A percentile compares a stretch with the other conserved stretches of the same genome.
These are phyloP conservation scores for Corythoichthys haematopterus DNA, from an alignment of 2,113 vertebrate genomes.

Conservation along the genomic window DNA sequence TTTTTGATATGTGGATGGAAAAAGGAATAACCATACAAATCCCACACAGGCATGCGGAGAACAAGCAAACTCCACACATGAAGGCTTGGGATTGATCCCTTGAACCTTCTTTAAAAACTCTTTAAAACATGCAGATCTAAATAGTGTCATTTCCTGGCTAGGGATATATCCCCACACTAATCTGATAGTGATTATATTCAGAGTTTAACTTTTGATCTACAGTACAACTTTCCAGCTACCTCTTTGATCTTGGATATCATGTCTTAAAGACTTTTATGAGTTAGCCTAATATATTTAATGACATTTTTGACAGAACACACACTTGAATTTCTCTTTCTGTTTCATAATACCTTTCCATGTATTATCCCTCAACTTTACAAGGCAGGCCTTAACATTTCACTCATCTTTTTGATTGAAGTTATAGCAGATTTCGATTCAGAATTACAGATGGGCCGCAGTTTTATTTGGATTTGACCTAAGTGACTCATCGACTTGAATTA, in stretches of 20 bases:
- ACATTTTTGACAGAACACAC: neutral
- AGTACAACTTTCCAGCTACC: neutral
- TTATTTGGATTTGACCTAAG: neutral
- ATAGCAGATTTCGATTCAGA: neutral
- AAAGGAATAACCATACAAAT: neutral
- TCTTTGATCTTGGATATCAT: neutral
- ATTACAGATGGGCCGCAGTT: neutral
- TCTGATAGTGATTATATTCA: neutral
- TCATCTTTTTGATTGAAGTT: slow-evolving; percentile 6
- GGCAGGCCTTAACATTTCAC: neutral
- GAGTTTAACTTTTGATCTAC: neutral
- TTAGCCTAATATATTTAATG: neutral
- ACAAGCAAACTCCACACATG: neutral
- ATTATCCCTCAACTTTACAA: neutral
- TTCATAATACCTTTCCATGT: neutral
- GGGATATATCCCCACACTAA: neutral
- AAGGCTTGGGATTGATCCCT: neutral
- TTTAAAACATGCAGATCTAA: neutral
- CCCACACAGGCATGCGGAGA: neutral
- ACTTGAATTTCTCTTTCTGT: neutral
- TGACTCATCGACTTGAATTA: neutral
- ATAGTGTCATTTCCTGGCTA: neutral
- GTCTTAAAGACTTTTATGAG: neutral
- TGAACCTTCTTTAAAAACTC: neutral
- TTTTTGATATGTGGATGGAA: too few relatives aligned